A percentile compares a stretch with the other conserved stretches of the same genome.
Evolutionary conservation across 2,113 vertebrate genomes (phyloP).

Genomic region (Myrmecobius fasciatus): DNA sequence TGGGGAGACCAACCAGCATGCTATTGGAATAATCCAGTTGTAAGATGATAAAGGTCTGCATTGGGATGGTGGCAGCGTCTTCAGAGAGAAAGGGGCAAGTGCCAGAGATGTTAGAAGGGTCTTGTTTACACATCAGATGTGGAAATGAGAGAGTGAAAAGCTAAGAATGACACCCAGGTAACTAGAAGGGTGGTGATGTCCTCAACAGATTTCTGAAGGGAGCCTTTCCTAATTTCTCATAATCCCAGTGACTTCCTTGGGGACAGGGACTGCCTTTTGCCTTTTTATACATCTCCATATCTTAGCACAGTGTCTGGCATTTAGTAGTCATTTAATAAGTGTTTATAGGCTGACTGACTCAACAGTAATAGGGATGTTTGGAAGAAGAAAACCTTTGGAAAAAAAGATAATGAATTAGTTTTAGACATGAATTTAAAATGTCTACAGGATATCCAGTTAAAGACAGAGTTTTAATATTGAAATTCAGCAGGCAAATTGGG

Average conservation of each 20-base stretch:
- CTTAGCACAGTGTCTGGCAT: not conserved
- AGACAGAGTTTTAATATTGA: not conserved
- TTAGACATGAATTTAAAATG: not conserved
- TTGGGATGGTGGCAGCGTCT: not conserved
- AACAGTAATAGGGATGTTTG: not conserved
- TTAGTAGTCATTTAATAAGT: not conserved
- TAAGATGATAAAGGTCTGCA: not conserved
- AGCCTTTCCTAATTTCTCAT: not conserved
- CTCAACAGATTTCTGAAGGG: not conserved
- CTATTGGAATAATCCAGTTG: not conserved
- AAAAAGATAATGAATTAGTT: not conserved
- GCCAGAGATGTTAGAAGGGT: not conserved
- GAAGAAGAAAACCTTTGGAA: not conserved
- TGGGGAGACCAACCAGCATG: not conserved
- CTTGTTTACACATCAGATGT: not conserved
- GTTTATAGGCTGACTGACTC: not conserved
- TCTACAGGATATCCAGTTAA: not conserved
- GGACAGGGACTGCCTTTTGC: not conserved
- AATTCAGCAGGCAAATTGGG: not conserved
- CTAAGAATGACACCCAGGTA: too few relatives aligned
- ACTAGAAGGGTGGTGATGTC: not conserved
- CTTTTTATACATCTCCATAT: not conserved
- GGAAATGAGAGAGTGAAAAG: not conserved
- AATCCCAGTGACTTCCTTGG: not conserved
- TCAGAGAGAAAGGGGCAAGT: not conserved